Evolutionary conservation across 2,888 invertebrate species (phyloP).

Genomic region (Rotaria socialis): DNA sequence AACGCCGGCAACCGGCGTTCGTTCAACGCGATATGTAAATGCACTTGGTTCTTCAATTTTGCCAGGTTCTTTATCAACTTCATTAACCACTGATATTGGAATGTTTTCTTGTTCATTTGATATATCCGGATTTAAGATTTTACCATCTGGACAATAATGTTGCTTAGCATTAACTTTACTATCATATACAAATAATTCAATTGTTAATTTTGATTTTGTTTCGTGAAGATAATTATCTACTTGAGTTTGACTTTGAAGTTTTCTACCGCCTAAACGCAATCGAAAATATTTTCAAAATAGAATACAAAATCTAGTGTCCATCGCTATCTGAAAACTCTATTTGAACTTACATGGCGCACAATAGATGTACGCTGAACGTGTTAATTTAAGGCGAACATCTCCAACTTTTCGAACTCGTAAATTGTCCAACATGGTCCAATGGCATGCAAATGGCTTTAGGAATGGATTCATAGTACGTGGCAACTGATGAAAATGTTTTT

Average conservation of each 20-base stretch:
- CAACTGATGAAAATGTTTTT: background rate
- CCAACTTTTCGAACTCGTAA: background rate
- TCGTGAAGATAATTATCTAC: conserved; percentile 40
- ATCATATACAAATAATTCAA: conserved; percentile 43
- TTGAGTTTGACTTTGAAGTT: conserved; percentile 20
- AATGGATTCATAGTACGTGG: conserved; percentile 26
- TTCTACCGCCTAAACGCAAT: conserved; percentile 20
- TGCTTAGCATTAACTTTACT: background rate
- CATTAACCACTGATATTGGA: conserved; percentile 83
- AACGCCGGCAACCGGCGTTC: conserved; percentile 71
- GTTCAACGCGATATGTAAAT: conserved; percentile 77
- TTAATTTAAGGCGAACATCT: background rate
- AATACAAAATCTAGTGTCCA: background rate
- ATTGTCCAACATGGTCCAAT: conserved; percentile 20
- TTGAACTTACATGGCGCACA: conserved; percentile 5
- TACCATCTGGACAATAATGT: background rate
- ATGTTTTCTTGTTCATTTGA: conserved; percentile 81
- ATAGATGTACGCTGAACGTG: background rate
- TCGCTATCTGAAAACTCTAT: too few relatives aligned
- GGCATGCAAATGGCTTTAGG: conserved; percentile 25
- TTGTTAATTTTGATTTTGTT: conserved; percentile 44
- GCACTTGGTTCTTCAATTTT: conserved; percentile 70
- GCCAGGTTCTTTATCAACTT: conserved; percentile 69
- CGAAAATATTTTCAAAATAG: background rate
- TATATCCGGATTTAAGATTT: conserved; percentile 62